Percentiles rank a stretch among this genome's conserved stretches.
These are phyloP conservation scores for Nixonia krombeini DNA, from an alignment of 1,140 invertebrate species.

Conservation along the genomic window DNA sequence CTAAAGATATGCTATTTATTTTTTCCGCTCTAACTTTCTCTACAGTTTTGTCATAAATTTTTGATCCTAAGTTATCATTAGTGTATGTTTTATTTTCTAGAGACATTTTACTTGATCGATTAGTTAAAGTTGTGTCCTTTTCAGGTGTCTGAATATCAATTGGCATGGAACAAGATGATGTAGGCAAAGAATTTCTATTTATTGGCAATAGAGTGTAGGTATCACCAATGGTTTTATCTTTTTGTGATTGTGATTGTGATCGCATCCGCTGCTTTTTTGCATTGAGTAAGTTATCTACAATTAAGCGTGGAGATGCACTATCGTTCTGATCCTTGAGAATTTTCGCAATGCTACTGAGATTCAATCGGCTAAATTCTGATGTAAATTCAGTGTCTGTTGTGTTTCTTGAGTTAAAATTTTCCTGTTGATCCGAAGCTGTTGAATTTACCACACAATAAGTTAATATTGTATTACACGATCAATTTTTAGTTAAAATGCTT, in stretches of 20 bases:
- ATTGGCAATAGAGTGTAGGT: conserved; percentile 42
- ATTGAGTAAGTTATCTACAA: conserved; percentile 63
- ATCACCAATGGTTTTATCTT: conserved; percentile 5
- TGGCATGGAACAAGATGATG: conserved; percentile 7
- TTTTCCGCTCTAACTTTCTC: background rate
- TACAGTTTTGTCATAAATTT: background rate
- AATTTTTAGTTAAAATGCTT: background rate
- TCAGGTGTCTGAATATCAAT: conserved; percentile 21
- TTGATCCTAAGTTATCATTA: background rate
- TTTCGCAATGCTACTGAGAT: conserved; percentile 62
- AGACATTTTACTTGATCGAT: conserved; percentile 47
- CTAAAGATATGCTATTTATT: background rate
- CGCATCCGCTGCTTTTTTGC: conserved; percentile 57
- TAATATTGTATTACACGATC: too few relatives aligned
- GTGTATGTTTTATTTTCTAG: conserved; percentile 49
- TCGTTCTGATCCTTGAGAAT: conserved; percentile 54
- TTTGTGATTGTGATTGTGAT: background rate
- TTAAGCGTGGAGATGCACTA: conserved; percentile 51
- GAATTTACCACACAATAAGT: too few relatives aligned
- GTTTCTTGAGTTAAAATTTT: conserved; percentile 4
- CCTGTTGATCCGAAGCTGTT: conserved; percentile 18
- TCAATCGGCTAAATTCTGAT: conserved; percentile 54
- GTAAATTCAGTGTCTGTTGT: conserved; percentile 34
- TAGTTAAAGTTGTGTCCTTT: conserved; percentile 25
- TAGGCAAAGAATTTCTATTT: conserved; percentile 45